Percentiles rank a stretch among this genome's conserved stretches.
Evolutionary conservation across 2,113 vertebrate species (phyloP).

Genomic region (Ploceus nigricollis): DNA sequence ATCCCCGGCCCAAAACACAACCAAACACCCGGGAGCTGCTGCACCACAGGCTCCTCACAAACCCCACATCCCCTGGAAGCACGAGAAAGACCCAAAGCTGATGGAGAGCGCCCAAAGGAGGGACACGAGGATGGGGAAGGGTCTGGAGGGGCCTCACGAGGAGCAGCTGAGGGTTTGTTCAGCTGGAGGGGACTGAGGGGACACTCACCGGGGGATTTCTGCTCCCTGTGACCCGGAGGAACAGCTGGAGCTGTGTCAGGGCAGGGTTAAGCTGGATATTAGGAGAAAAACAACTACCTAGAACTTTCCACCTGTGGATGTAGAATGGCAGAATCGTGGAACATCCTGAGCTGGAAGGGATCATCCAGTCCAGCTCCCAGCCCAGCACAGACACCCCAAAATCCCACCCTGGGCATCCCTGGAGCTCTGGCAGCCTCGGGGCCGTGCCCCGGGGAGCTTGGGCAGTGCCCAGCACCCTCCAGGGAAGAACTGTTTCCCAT

Average conservation of each 20-base stretch:
- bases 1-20: not conserved
- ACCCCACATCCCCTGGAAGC: not conserved
- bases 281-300: not conserved
- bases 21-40: fast-evolving
- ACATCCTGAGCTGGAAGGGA: not conserved
- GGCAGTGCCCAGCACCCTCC: not conserved
- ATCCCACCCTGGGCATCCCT: not conserved
- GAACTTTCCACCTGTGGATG: not conserved
- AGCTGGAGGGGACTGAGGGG: not conserved
- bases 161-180: not conserved
- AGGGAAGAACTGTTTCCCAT: not conserved
- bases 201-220: not conserved
- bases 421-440: not conserved
- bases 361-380: not conserved
- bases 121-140: not conserved
- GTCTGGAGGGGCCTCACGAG: not conserved
- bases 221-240: not conserved
- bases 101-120: not conserved
- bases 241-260: not conserved
- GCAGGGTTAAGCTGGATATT: not conserved
- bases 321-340: not conserved
- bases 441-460: not conserved
- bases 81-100: not conserved
- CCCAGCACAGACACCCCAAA: not conserved
- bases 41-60: not conserved